These are phyloP conservation scores for Hesperophylax magnus DNA, from an alignment of 1,140 invertebrate species.

Conservation along the genomic window DNA sequence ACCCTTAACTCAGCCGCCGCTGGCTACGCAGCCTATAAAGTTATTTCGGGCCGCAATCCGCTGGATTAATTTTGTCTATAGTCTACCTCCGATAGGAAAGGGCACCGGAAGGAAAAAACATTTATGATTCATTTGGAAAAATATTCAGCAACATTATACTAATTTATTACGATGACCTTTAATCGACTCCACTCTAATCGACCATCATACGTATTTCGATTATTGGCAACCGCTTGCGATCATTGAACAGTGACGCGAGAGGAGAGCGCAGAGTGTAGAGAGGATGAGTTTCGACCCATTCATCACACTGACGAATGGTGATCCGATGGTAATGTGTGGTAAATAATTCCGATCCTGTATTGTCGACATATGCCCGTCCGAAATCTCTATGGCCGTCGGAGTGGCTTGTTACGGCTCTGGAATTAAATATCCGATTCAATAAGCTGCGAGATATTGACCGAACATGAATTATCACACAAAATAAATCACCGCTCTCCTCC, in stretches of 20 bases:
- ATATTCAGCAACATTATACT: no score
- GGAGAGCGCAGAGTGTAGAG: neutral
- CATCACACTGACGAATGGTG: conserved; percentile 50
- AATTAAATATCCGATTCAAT: conserved; percentile 51
- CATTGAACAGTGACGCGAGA: neutral
- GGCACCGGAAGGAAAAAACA: no score
- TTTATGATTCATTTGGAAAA: no score
- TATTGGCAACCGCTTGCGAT: neutral
- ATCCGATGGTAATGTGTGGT: conserved; percentile 53
- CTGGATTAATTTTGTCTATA: no score
- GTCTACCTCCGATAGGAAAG: no score
- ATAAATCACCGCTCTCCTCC: conserved; percentile 31
- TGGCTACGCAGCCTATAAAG: no score
- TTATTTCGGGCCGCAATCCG: no score
- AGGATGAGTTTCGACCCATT: neutral
- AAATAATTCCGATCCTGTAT: conserved; percentile 50
- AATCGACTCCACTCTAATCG: no score
- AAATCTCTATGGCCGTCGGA: conserved; percentile 1
- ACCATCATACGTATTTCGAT: no score
- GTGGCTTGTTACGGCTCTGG: conserved; percentile 8
- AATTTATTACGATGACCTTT: no score
- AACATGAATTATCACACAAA: conserved; percentile 40
- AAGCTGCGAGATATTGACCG: conserved; percentile 40
- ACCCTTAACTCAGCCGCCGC: no score
- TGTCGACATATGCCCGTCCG: conserved; percentile 32